Evolutionary conservation across 2,113 vertebrate genomes (phyloP).

Genomic region (Butastur rufipennis): DNA sequence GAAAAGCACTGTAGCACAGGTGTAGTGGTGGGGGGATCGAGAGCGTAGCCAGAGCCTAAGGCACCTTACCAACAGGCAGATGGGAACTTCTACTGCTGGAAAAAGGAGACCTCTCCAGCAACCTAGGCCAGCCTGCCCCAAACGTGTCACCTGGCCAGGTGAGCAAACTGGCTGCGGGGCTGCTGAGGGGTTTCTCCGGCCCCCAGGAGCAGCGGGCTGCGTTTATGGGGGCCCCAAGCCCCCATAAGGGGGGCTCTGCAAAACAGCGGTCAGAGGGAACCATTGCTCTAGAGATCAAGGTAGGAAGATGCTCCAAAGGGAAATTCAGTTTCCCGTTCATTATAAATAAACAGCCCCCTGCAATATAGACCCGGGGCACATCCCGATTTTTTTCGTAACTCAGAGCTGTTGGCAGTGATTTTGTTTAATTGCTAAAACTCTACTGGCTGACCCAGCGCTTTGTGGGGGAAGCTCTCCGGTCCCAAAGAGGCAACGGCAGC

Average conservation of each 20-base stretch:
- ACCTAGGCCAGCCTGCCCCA: background rate
- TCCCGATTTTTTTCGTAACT: too few species aligned
- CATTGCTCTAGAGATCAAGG: background rate
- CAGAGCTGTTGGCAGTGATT: background rate
- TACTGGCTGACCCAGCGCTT: background rate
- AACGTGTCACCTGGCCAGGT: fast-evolving
- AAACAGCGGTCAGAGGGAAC: background rate
- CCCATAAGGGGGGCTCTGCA: too few species aligned
- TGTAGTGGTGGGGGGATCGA: background rate
- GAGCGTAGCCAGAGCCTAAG: background rate
- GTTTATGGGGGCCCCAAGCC: fast-evolving
- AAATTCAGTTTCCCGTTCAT: too few species aligned
- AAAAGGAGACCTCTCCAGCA: background rate
- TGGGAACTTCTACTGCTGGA: background rate
- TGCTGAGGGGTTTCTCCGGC: background rate
- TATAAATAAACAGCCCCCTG: too few species aligned
- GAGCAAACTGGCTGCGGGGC: too few species aligned
- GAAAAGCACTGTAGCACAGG: background rate
- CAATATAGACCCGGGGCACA: background rate
- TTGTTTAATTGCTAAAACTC: background rate
- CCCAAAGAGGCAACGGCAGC: background rate
- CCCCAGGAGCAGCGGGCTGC: background rate
- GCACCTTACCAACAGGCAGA: background rate
- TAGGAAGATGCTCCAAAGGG: background rate
- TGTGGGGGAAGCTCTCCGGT: background rate